These are phyloP conservation scores for Drosophila nigricruria DNA, from an alignment of 2,888 invertebrate genomes.

Conservation along the genomic window DNA sequence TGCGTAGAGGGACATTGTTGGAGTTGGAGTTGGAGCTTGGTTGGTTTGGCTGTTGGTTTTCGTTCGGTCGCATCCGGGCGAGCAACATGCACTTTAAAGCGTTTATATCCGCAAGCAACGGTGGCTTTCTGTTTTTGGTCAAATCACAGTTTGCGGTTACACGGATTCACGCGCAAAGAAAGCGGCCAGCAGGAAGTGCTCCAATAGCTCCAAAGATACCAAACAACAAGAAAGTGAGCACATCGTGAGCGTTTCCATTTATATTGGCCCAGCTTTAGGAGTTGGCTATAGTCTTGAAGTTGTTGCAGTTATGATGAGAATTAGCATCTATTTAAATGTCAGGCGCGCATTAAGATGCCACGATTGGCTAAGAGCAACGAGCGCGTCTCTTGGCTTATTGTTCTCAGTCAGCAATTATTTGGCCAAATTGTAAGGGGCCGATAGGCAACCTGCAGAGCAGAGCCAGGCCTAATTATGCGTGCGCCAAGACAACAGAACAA, in stretches of 20 bases:
- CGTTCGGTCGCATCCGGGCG: conserved; percentile 66
- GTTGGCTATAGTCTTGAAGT: conserved; percentile 16
- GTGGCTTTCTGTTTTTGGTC: conserved; percentile 68
- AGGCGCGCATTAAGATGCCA: conserved; percentile 72
- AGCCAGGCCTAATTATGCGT: conserved; percentile 75
- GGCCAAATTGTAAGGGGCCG: conserved; percentile 49
- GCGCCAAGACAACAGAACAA: conserved; percentile 55
- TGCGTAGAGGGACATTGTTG: conserved; percentile 69
- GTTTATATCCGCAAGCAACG: conserved; percentile 74
- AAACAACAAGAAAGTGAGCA: conserved; percentile 46
- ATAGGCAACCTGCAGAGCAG: conserved; percentile 43
- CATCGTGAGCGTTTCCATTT: conserved; percentile 38
- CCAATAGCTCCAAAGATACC: conserved; percentile 25
- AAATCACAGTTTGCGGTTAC: conserved; percentile 78
- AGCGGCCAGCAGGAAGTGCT: conserved; percentile 72
- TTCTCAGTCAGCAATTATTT: conserved; percentile 70
- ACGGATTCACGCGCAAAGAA: conserved; percentile 80
- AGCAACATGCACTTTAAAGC: conserved; percentile 71
- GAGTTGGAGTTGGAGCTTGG: conserved; percentile 60
- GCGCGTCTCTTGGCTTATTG: conserved; percentile 58
- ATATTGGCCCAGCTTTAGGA: conserved; percentile 25
- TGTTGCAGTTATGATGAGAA: conserved; percentile 70
- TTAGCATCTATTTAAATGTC: conserved; percentile 80
- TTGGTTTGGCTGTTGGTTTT: conserved; percentile 41
- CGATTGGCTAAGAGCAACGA: conserved; percentile 61